These are phyloP conservation scores for Cyclina sinensis DNA, from an alignment of 1,140 invertebrate species.

Conservation along the genomic window DNA sequence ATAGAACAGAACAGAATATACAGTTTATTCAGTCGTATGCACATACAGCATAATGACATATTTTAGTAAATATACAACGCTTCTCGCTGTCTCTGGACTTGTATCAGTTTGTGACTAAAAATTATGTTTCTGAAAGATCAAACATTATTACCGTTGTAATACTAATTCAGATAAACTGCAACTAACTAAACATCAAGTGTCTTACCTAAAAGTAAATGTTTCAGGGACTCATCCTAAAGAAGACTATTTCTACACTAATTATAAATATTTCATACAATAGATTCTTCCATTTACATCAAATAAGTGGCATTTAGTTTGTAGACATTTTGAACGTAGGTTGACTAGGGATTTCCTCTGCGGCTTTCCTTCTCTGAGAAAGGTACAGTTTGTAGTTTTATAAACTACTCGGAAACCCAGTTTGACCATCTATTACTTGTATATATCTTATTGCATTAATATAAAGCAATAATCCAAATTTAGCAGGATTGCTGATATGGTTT, in stretches of 20 bases:
- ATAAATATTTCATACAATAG: not conserved
- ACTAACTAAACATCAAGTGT: not conserved
- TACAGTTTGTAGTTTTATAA: too few relatives aligned
- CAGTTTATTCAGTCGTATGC: too few relatives aligned
- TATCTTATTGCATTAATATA: too few relatives aligned
- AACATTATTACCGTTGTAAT: not conserved
- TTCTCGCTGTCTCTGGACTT: not conserved
- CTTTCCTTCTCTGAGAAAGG: not conserved
- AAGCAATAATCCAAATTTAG: too few relatives aligned
- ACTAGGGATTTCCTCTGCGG: not conserved
- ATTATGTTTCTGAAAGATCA: not conserved
- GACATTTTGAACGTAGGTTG: not conserved
- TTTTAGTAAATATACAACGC: not conserved
- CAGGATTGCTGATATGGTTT: too few relatives aligned
- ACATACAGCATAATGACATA: too few relatives aligned
- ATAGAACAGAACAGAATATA: too few relatives aligned
- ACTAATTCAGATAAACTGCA: not conserved
- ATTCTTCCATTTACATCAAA: not conserved
- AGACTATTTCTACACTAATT: not conserved
- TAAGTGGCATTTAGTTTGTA: not conserved
- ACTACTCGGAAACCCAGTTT: too few relatives aligned
- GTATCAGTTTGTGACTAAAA: not conserved
- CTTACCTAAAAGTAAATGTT: not conserved
- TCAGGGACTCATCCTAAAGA: not conserved
- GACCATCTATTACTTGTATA: too few relatives aligned